These are phyloP conservation scores for Ibidorhyncha struthersii DNA, from an alignment of 2,113 vertebrate species.

Conservation along the genomic window DNA sequence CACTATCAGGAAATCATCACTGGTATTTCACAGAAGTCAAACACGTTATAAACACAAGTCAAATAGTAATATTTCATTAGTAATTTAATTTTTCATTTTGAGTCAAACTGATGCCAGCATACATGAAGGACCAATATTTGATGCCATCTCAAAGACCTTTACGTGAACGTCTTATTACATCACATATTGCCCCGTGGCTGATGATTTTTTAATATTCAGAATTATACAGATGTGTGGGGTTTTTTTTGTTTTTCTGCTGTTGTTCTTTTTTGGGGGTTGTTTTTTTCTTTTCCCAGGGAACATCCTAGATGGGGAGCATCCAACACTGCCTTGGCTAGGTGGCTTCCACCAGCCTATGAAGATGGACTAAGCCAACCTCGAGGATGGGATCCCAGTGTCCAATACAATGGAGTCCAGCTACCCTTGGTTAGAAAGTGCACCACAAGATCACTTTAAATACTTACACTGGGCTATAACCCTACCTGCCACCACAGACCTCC, in stretches of 20 bases:
- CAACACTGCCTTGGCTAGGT: conserved; percentile 85
- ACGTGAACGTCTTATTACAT: not conserved
- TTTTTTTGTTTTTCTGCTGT: not conserved
- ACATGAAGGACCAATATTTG: not conserved
- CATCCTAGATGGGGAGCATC: conserved; percentile 91
- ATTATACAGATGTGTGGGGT: not conserved
- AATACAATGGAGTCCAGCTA: conserved; percentile 83
- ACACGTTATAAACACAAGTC: not conserved
- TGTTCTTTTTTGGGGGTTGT: not conserved
- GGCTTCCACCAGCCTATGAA: conserved; percentile 93
- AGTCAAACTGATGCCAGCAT: not conserved
- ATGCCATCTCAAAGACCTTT: not conserved
- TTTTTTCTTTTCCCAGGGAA: conserved; percentile 71
- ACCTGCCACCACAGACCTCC: not conserved
- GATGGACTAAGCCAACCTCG: conserved; percentile 87
- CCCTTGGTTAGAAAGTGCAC: conserved; percentile 79
- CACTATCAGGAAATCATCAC: not conserved
- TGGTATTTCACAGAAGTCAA: not conserved
- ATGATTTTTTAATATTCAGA: not conserved
- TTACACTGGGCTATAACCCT: not conserved
- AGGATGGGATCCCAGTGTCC: conserved; percentile 85
- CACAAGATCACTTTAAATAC: not conserved
- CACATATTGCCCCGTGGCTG: not conserved
- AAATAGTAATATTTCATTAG: not conserved
- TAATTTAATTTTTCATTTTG: not conserved